Base-by-base conservation (phyloP, 1,140 invertebrate species). In the Procambarus clarkii region DNA sequence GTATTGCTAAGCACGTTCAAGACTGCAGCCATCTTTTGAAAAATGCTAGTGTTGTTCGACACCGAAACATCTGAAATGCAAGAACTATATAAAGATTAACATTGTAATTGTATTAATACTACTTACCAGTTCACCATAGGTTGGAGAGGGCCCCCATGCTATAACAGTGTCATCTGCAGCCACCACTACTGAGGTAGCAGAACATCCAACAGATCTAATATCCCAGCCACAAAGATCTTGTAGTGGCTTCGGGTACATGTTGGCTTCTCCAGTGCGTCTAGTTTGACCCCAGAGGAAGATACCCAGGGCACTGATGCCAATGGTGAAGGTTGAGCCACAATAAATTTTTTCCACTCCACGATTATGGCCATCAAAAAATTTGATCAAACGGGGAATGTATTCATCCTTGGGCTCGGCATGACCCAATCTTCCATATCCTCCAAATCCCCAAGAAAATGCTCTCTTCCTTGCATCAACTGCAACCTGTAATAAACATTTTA, bases 201-300 rank as follows among this genome's bases (percentile, higher is more conserved):
- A 96, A 93, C 97, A 97, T 4, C 96, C 98, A 58, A 98, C 96
- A 93, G 96, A 96, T 84, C 97, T 96, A 18, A 99, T 97, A 92
- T 97, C 97, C 98, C 98, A 99, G 0, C 98, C 98, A 92, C 96
- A 96, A 2, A 99, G 95, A 95, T 99, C 98, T 93, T 98, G 97
- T 3, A 99, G 97, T 7, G 98, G 97, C 94, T 99, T 99, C 0
- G 98, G 98, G 94, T 99, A 99, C 98, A 99, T 99, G 93, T 98
- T 98, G 1, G 98, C 98, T 94, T 99, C 98, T 0, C 98, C 98
- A 2, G 97, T 97, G 50, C 97, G 96, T 94, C 98, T 98, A 0
- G 97, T 98, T 94, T 98, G 97, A 0, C 98, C 98, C 95, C 98
- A 98, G 93, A 99, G 95, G 94, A 97, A 97, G 4, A 98, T 94